These are phyloP conservation scores for Glyptemys insculpta DNA, from an alignment of 2,797 vertebrate species.

Conservation along the genomic window DNA sequence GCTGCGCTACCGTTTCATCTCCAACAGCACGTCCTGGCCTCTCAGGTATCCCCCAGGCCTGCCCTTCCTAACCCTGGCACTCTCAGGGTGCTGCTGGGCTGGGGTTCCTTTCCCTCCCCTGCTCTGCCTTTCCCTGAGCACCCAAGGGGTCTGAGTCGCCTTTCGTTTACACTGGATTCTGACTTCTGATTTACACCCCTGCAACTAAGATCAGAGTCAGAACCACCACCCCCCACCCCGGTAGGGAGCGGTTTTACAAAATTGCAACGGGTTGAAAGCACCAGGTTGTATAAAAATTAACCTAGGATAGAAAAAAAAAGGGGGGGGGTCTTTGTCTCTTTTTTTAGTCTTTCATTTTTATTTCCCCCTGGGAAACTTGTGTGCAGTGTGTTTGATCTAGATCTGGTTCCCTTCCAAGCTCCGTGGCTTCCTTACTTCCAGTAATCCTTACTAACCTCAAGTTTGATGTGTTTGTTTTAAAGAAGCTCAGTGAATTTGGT, in stretches of 20 bases:
- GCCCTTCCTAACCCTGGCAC: too few relatives aligned
- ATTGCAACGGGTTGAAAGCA: too few relatives aligned
- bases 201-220: background rate
- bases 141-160: too few relatives aligned
- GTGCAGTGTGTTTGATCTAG: background rate
- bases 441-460: too few relatives aligned
- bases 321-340: background rate
- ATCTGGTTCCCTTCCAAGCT: background rate
- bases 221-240: too few relatives aligned
- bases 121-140: too few relatives aligned
- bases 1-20: conserved; percentile 94
- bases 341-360: background rate
- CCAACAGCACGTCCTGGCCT: conserved; percentile 97
- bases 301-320: background rate
- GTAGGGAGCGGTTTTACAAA: too few relatives aligned
- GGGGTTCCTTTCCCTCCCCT: too few relatives aligned
- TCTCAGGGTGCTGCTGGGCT: too few relatives aligned
- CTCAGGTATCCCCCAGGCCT: conserved; percentile 87
- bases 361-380: background rate
- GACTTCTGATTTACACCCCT: background rate
- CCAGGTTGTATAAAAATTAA: background rate
- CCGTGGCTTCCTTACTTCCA: background rate
- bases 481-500: too few relatives aligned
- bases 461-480: too few relatives aligned
- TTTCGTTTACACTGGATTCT: background rate